Percentiles rank a stretch among this genome's conserved stretches.
Evolutionary conservation across 1,140 invertebrate genomes (phyloP).

Genomic region (Rhynchophorus ferrugineus): DNA sequence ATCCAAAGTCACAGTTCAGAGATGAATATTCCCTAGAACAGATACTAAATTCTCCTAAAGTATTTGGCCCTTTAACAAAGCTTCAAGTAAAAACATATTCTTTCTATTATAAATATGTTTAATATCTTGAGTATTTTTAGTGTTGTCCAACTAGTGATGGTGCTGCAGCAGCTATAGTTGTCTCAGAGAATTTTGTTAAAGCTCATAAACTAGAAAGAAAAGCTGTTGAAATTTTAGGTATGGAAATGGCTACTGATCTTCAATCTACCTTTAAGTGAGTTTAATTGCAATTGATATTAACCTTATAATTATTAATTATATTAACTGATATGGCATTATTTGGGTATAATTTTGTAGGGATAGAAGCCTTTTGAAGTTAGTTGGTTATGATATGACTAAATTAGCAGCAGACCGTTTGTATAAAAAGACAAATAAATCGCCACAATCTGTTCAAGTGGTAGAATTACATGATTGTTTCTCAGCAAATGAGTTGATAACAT

Average conservation of each 20-base stretch:
- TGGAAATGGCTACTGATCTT: constrained; percentile 94
- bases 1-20: constrained; percentile 91
- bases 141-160: constrained; percentile 98
- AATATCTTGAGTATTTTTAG: constrained; percentile 7
- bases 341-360: constrained; percentile 42
- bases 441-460: constrained; percentile 86
- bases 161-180: constrained; percentile 83
- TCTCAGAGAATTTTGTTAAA: constrained; percentile 84
- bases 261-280: constrained; percentile 63
- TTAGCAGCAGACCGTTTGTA: constrained; percentile 75
- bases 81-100: constrained; percentile 50
- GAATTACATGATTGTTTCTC: constrained; percentile 99
- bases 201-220: constrained; percentile 70
- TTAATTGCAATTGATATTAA: neutral
- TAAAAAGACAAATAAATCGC: constrained; percentile 64
- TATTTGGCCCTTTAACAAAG: constrained; percentile 88
- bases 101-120: neutral
- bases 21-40: constrained; percentile 84
- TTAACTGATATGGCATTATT: neutral
- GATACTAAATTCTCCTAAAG: constrained; percentile 73
- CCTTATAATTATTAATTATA: constrained; percentile 4
- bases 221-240: constrained; percentile 91
- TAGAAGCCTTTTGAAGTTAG: constrained; percentile 81
- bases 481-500: constrained; percentile 94
- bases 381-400: constrained; percentile 94